These are phyloP conservation scores for Sycophila sp. DNA, from an alignment of 1,140 invertebrate species.

Conservation along the genomic window DNA sequence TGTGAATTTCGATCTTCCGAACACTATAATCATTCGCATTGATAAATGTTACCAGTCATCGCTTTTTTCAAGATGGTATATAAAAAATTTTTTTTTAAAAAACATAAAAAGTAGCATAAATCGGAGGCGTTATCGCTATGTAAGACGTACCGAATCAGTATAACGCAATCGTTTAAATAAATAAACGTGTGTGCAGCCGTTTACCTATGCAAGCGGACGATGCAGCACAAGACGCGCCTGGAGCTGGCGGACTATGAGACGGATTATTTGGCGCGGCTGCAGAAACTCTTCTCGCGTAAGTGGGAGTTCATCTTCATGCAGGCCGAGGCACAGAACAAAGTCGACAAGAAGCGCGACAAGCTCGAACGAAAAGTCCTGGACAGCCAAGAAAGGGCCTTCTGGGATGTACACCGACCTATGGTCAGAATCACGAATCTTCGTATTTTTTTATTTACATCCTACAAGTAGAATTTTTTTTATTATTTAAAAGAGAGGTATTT, in stretches of 20 bases:
- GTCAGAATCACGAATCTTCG: slow-evolving; percentile 66
- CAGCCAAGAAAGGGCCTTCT: slow-evolving; percentile 98
- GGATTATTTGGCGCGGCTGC: slow-evolving; percentile 94
- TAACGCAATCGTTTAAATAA: background rate
- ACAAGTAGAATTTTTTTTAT: background rate
- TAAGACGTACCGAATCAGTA: no score
- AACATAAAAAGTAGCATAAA: no score
- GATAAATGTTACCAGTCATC: no score
- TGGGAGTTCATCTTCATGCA: slow-evolving; percentile 99
- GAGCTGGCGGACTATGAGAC: slow-evolving; percentile 99
- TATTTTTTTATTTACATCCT: background rate
- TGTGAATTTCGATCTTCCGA: no score
- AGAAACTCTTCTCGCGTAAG: slow-evolving; percentile 99
- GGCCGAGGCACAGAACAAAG: slow-evolving; percentile 86
- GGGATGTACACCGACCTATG: slow-evolving; percentile 99
- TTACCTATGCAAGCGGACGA: slow-evolving; percentile 98
- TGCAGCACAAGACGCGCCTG: slow-evolving; percentile 98
- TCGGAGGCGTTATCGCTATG: no score
- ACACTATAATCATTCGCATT: no score
- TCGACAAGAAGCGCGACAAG: slow-evolving; percentile 99
- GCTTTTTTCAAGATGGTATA: no score
- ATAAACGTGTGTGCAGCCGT: slow-evolving; percentile 77
- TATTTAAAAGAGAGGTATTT: background rate
- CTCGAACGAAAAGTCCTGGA: slow-evolving; percentile 97
- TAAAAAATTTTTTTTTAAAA: no score